phyloP scores from a whole-genome alignment of 1,140 invertebrate genomes.

The Coenobita brevimanus region DNA sequence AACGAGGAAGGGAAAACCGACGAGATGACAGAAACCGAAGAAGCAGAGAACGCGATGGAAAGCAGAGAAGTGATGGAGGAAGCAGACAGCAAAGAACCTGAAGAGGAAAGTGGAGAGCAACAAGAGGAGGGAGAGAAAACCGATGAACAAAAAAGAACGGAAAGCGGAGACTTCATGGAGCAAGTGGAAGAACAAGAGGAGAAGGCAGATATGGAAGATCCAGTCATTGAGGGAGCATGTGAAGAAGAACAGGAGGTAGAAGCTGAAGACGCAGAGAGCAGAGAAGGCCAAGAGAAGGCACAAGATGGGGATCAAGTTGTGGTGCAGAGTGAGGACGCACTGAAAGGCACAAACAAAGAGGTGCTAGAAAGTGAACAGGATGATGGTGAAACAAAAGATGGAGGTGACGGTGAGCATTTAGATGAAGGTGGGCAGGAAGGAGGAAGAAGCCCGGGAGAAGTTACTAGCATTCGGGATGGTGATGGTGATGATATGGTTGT shows the following conservation, averaged over 20 bases:
- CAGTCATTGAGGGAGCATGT: neutral
- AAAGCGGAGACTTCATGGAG: neutral
- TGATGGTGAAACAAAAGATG: no score
- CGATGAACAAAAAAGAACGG: neutral
- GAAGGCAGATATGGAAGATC: neutral
- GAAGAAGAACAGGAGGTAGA: neutral
- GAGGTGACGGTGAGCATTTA: no score
- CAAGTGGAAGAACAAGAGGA: neutral
- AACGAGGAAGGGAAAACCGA: neutral
- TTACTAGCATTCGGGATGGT: no score
- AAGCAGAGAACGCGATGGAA: neutral
- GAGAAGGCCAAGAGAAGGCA: no score
- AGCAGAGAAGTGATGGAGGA: neutral
- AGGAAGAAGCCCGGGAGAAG: no score
- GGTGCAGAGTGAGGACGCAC: no score
- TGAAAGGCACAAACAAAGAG: no score
- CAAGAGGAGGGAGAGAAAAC: neutral
- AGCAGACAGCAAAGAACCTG: no score
- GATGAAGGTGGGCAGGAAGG: no score
- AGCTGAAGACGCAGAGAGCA: neutral
- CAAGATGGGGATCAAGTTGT: no score
- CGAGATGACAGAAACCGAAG: neutral
- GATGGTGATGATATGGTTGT: neutral
- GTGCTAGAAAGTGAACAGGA: no score
- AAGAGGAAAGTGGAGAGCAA: no score